phyloP scores from a whole-genome alignment of 1,140 invertebrate species.

The Drosophila kohkoa region DNA sequence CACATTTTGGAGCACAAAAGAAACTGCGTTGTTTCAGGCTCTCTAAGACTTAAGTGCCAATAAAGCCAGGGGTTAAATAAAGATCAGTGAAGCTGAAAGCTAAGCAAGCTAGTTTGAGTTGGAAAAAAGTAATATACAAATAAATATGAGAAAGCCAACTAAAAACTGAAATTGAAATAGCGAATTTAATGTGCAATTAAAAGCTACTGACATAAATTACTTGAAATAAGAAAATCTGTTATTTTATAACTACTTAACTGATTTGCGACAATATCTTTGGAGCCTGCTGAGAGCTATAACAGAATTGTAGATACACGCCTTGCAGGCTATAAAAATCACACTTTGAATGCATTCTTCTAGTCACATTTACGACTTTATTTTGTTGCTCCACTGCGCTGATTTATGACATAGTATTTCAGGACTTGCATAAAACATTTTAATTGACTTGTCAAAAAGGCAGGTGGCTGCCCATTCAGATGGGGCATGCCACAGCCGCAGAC shows the following conservation, averaged over 20 bases:
- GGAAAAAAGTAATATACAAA: neutral
- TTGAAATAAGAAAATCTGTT: neutral
- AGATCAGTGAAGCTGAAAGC: constrained; percentile 8
- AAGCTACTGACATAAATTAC: neutral
- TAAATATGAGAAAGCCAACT: neutral
- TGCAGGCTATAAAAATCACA: constrained; percentile 11
- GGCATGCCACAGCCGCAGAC: constrained; percentile 12
- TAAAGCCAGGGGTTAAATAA: constrained; percentile 34
- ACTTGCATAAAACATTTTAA: constrained; percentile 55
- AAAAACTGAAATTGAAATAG: neutral
- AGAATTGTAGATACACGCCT: neutral
- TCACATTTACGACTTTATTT: constrained; percentile 37
- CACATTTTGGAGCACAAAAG: constrained; percentile 54
- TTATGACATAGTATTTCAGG: constrained; percentile 47
- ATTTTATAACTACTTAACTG: too few relatives aligned
- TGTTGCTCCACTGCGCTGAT: constrained; percentile 46
- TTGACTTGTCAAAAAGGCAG: constrained; percentile 59
- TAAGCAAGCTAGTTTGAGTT: constrained; percentile 25
- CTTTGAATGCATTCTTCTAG: constrained; percentile 16
- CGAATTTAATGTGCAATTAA: neutral
- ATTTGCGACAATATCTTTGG: neutral
- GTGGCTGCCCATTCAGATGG: constrained; percentile 35
- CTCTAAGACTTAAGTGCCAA: constrained; percentile 59
- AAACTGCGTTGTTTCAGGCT: constrained; percentile 44
- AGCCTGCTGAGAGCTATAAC: neutral